phyloP scores from a whole-genome alignment of 2,113 vertebrate species.

The Calonectris borealis region DNA sequence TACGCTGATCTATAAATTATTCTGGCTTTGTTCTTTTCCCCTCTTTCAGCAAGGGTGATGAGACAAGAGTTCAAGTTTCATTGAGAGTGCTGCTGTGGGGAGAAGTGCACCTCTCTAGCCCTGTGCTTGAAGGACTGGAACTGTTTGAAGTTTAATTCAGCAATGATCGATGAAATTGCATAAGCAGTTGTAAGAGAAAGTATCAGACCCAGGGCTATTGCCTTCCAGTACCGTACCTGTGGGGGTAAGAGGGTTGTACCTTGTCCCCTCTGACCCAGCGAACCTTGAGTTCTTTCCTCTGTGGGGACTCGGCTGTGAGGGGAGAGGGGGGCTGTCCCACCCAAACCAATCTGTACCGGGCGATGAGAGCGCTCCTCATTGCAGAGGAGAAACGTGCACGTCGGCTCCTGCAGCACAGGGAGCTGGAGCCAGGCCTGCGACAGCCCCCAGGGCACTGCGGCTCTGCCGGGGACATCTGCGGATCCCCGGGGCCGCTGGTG shows the following conservation, averaged over 20 bases:
- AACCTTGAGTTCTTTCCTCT: neutral
- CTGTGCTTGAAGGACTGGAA: neutral
- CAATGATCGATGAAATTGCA: neutral
- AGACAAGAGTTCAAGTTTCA: neutral
- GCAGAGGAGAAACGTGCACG: neutral
- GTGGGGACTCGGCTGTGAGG: neutral
- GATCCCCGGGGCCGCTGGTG: fast-evolving
- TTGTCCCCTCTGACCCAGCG: neutral
- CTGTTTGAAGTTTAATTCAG: neutral
- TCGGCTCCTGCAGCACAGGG: fast-evolving
- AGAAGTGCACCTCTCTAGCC: neutral
- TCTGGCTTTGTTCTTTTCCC: neutral
- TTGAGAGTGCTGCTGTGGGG: neutral
- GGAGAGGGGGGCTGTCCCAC: neutral
- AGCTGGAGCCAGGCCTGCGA: neutral
- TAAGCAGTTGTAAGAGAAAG: neutral
- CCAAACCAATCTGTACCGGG: neutral
- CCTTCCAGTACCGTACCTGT: neutral
- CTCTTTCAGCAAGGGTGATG: neutral
- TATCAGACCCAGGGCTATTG: neutral
- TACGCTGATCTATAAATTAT: neutral
- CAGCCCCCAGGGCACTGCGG: fast-evolving
- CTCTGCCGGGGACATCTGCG: neutral
- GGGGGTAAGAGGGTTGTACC: neutral
- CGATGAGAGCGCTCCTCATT: neutral